Evolutionary conservation across 1,140 invertebrate species (phyloP).

Genomic region (Homarus americanus): DNA sequence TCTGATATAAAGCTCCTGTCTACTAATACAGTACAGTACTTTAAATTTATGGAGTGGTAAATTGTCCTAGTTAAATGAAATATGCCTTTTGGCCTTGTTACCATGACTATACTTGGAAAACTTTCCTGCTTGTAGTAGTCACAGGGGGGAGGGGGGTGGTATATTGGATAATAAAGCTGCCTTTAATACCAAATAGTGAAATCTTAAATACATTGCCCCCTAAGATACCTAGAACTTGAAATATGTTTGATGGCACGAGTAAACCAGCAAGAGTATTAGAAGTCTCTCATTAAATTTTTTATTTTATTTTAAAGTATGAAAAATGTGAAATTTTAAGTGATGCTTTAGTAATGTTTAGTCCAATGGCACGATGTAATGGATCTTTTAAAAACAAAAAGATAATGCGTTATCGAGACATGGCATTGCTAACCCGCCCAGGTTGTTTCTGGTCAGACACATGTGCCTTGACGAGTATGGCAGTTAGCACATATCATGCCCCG

Average conservation of each 20-base stretch:
- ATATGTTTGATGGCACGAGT: neutral
- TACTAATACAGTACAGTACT: constrained; percentile 32
- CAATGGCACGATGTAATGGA: neutral
- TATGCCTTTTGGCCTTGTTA: constrained; percentile 26
- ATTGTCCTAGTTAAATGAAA: constrained; percentile 4
- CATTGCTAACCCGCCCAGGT: constrained; percentile 12
- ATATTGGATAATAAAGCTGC: neutral
- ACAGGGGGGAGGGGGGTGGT: constrained; percentile 36
- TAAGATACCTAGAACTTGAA: neutral
- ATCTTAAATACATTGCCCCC: neutral
- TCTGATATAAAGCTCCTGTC: constrained; percentile 1
- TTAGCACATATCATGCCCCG: constrained; percentile 32
- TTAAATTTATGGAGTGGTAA: neutral
- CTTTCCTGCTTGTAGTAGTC: constrained; percentile 17
- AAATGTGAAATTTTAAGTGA: neutral
- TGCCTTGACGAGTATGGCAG: constrained; percentile 24
- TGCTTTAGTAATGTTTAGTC: neutral
- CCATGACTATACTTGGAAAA: constrained; percentile 2
- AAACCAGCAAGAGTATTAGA: neutral
- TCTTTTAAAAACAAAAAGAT: neutral
- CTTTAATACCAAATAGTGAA: neutral
- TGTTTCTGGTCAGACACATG: constrained; percentile 10
- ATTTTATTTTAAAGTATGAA: neutral
- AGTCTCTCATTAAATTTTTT: neutral
- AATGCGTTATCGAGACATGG: constrained; percentile 1